Evolutionary conservation across 2,113 vertebrate species (phyloP).

Genomic region (Aphyosemion australe): DNA sequence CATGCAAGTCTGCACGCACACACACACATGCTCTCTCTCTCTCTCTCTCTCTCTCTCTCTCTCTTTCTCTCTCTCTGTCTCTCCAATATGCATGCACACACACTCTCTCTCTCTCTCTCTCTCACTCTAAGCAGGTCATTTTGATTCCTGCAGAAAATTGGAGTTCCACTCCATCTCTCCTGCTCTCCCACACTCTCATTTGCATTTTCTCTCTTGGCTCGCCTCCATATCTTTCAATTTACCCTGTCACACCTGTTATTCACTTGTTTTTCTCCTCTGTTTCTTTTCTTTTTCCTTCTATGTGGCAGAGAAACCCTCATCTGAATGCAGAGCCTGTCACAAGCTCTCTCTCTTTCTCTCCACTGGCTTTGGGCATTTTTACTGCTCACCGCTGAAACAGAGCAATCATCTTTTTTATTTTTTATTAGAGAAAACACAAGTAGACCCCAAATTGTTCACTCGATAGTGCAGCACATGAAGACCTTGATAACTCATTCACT

Average conservation of each 20-base stretch:
- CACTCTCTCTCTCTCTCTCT: background rate
- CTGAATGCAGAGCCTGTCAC: constrained; percentile 58
- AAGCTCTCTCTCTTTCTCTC: constrained; percentile 21
- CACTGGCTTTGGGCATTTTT: constrained; percentile 60
- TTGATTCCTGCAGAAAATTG: constrained; percentile 56
- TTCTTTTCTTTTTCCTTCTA: constrained; percentile 11
- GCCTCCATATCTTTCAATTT: constrained; percentile 56
- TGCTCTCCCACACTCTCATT: constrained; percentile 67
- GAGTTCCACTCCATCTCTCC: constrained; percentile 32
- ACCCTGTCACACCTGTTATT: constrained; percentile 72
- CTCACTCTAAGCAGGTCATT: constrained; percentile 46
- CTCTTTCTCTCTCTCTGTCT: too few relatives aligned
- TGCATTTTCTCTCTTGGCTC: constrained; percentile 61
- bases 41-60: too few relatives aligned
- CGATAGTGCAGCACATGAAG: background rate
- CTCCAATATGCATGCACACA: too few relatives aligned
- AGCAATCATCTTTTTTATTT: constrained; percentile 34
- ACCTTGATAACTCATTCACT: constrained; percentile 55
- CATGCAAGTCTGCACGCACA: too few relatives aligned
- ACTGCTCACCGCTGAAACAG: constrained; percentile 23
- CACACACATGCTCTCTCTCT: too few relatives aligned
- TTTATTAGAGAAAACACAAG: constrained; percentile 16
- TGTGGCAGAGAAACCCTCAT: constrained; percentile 55
- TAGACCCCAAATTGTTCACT: constrained; percentile 17
- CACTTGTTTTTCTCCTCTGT: constrained; percentile 33